A percentile compares a stretch with the other conserved stretches of the same genome.
phyloP scores from a whole-genome alignment of 2,888 invertebrate species.

The Galeopsomyia nigrocyanea region DNA sequence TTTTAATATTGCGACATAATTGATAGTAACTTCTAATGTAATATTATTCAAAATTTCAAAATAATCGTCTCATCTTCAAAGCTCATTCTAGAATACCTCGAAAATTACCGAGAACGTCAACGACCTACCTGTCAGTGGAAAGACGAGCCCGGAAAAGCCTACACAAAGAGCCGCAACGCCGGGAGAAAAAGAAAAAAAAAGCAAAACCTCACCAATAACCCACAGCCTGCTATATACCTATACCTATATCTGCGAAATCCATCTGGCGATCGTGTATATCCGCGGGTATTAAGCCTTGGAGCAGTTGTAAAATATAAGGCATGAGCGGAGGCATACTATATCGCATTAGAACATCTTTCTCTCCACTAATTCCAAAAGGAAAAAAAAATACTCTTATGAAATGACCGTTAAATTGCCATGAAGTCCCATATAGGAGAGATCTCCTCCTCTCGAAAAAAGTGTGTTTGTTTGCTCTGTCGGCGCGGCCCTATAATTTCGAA shows the following conservation, averaged over 20 bases:
- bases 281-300: conserved; percentile 14
- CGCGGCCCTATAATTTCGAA: conserved; percentile 39
- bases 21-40: too few species aligned
- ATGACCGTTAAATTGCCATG: conserved; percentile 45
- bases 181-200: too few species aligned
- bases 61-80: too few species aligned
- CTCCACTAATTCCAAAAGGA: neutral
- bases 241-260: conserved; percentile 22
- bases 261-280: conserved; percentile 22
- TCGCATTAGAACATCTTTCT: conserved; percentile 13
- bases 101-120: too few species aligned
- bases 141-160: too few species aligned
- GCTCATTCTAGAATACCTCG: too few species aligned
- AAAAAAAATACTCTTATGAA: conserved; percentile 8
- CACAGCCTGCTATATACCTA: neutral
- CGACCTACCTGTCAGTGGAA: too few species aligned
- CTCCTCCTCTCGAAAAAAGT: conserved; percentile 4
- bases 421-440: conserved; percentile 23
- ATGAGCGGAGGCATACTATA: conserved; percentile 5
- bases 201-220: neutral
- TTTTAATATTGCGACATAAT: too few species aligned
- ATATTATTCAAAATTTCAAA: too few species aligned
- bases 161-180: too few species aligned
- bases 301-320: conserved; percentile 24
- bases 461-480: conserved; percentile 26